Evolutionary conservation across 2,888 invertebrate genomes (phyloP), one percentile per base, ranked within the genome.

Genomic region (Halictus quadricinctus): DNA sequence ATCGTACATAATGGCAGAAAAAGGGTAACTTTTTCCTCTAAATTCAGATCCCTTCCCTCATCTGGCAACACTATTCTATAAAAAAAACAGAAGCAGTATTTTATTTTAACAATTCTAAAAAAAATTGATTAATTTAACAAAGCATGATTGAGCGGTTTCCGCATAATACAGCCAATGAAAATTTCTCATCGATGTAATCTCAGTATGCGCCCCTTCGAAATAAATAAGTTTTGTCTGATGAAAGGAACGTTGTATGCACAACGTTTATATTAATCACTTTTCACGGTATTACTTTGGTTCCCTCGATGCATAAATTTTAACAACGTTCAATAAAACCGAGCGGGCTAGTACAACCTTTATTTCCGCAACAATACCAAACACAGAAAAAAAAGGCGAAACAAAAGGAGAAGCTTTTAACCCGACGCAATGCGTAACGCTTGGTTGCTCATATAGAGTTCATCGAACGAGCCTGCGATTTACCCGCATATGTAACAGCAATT

Each of bases 401-500:
- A 69, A 21, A 29, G 29, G 13, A 54, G 54, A 60, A 69, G 43
- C 21, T 70, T 77, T 72, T 43, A 58, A 66, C 15, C 29, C 15
- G 66, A 46, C 72, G 43, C 36, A 43, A 43, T 69, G 25, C 21
- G 70, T 54, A 58, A 73, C 58, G 41, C 41, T 79, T n/a, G 64
- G 41, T 29, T n/a, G 29, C 54, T 21, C 54, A n/a, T 54, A 54
- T 66, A 72, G 75, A 74, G 84, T 84, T 85, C 72, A 54, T 75
- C 77, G 84, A 72, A 79, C 76, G 72, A 70, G 69, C 36, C 64
- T 80, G 77, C 70, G 77, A 80, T 84, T 79, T 76, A 76, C 64
- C 72, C 76, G 75, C 81, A 82, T 69, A 78, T 75, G 76, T 78
- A 86, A 81, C 43, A 75, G 76, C 83, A 87, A 89, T 89, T 87